Evolutionary conservation across 2,797 vertebrate genomes (phyloP).

Genomic region (Parambassis ranga): DNA sequence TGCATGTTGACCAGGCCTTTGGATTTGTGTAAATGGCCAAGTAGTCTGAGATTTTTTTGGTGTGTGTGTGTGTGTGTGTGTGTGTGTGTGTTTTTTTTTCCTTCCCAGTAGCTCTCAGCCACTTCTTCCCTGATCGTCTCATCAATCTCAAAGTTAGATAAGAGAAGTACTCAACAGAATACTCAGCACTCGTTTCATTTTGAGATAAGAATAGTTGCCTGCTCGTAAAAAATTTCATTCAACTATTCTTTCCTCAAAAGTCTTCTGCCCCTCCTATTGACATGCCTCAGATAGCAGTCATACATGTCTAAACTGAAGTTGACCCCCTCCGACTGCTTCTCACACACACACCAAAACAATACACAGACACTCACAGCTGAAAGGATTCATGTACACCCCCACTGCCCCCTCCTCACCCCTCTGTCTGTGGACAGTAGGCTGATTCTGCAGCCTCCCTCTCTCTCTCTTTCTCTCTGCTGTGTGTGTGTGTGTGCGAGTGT

Average conservation of each 20-base stretch:
- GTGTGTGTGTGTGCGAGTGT: conserved; percentile 60
- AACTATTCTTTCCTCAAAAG: conserved; percentile 3
- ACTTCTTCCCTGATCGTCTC: conserved; percentile 21
- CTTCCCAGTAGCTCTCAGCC: neutral
- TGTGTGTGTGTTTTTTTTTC: no score
- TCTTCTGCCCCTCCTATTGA: conserved; percentile 7
- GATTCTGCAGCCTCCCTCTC: conserved; percentile 90
- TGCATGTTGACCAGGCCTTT: conserved; percentile 8
- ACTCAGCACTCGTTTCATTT: neutral
- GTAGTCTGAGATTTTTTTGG: neutral
- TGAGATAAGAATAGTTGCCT: neutral
- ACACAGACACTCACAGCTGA: conserved; percentile 63
- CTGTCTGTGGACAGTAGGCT: conserved; percentile 87
- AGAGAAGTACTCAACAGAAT: neutral
- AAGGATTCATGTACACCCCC: conserved; percentile 57
- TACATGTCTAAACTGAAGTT: conserved; percentile 63
- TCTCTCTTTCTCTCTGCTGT: conserved; percentile 39
- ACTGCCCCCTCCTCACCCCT: neutral
- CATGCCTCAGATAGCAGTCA: conserved; percentile 39
- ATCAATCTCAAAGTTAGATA: conserved; percentile 22
- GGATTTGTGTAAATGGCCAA: conserved; percentile 18
- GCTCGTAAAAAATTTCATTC: neutral
- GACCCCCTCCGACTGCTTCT: conserved; percentile 37
- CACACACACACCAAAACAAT: conserved; percentile 40
- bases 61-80: no score